Base-by-base conservation (phyloP, 2,113 vertebrate species). In the Parus major region DNA sequence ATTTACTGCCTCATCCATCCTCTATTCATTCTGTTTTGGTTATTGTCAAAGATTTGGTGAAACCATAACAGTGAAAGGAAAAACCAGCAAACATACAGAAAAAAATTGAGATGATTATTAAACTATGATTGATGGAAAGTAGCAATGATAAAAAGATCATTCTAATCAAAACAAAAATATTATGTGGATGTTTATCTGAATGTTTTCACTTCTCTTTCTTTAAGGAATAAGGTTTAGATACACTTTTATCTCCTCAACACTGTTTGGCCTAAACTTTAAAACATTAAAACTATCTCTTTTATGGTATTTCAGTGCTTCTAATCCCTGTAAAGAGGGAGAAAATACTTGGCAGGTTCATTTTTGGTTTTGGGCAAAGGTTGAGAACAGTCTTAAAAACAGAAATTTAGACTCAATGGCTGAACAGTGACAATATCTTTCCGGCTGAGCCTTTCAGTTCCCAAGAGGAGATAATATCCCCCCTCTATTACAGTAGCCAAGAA, bases 401-500 rank as follows among this genome's bases (percentile, higher is more conserved):
- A 78, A 86, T 90, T 92, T 79, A 77, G 44, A 64, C 79, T 82
- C 89, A 70, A 70, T 79, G 86, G 59, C 57, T 88, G 71, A 90
- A 47, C 29, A 64, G 69, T 73, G 83, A 84, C 93, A 95, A 53
- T 91, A 94, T 95, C 66, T 85, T 93, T 64, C 66, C n/a, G 35
- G 10, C 73, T 93, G 82, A 96, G 65, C 28, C 33, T 77, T 42
- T 95, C 33, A 1, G 89, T 75, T 96, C 94, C 81, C 88, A 70
- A 86, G 88, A 93, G 84, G 19, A 91, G 83, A 70, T 27, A 82
- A 94, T 86, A 94, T 92, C 53, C 59, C 70, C 69, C 46, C 55
- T 69, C 84, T 77, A 88, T 95, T 92, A 91, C 63, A 61, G 79
- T 42, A 86, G 66, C 80, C 86, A 88, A 82, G 60, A 93, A 97